Evolutionary conservation across 2,113 vertebrate genomes (phyloP).

Genomic region (Candoia aspera): DNA sequence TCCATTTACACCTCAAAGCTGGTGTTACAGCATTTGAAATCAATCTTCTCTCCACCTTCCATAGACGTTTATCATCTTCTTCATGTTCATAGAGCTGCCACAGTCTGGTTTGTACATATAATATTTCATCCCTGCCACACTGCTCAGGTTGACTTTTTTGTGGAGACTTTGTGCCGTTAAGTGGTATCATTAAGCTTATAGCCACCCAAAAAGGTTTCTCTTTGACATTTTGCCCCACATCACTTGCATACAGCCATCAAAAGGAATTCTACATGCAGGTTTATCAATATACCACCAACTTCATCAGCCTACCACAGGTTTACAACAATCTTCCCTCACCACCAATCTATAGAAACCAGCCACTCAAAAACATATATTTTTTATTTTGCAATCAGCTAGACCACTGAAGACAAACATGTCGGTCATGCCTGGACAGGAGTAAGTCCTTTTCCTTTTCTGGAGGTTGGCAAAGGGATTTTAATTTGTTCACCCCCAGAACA

Average conservation of each 20-base stretch:
- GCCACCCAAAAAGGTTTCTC: background rate
- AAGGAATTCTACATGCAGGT: background rate
- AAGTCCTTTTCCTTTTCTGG: too few relatives aligned
- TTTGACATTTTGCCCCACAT: background rate
- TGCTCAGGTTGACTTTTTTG: background rate
- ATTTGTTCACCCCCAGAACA: too few relatives aligned
- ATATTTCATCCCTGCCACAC: background rate
- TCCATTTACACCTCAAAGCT: background rate
- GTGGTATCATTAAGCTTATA: background rate
- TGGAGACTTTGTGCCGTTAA: background rate
- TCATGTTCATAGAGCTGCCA: background rate
- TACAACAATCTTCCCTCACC: background rate
- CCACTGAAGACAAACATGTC: too few relatives aligned
- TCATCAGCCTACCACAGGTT: background rate
- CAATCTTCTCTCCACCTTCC: background rate
- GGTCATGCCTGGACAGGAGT: too few relatives aligned
- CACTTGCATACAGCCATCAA: background rate
- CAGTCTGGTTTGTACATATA: background rate
- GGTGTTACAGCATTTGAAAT: background rate
- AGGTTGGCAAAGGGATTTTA: too few relatives aligned
- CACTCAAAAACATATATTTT: too few relatives aligned
- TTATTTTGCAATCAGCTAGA: too few relatives aligned
- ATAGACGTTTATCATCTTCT: background rate
- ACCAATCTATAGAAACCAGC: background rate
- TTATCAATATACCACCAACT: background rate